Evolutionary conservation across 2,797 vertebrate genomes (phyloP).

Genomic region (Eospalax fontanierii): DNA sequence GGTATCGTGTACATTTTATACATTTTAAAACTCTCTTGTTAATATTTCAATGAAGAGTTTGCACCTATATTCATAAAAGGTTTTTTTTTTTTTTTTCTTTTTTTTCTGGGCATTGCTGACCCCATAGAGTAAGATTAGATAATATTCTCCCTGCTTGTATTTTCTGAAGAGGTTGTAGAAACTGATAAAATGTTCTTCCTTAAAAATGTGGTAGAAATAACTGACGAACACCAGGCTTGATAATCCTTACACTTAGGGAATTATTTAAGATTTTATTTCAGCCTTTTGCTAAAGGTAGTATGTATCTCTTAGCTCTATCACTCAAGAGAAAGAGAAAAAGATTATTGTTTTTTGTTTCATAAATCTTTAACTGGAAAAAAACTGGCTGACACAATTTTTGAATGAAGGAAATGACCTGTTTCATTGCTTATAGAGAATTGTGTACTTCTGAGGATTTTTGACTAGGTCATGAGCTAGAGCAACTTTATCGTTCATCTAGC

Average conservation of each 20-base stretch:
- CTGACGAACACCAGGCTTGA: neutral
- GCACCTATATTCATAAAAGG: neutral
- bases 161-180: neutral
- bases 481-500: neutral
- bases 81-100: neutral
- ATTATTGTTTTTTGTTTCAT: no score
- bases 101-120: neutral
- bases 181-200: conserved; percentile 8
- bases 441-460: neutral
- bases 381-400: neutral
- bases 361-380: neutral
- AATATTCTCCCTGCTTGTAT: neutral
- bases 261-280: conserved; percentile 9
- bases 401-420: neutral
- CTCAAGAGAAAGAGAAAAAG: no score
- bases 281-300: neutral
- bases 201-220: neutral
- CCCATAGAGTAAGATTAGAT: neutral
- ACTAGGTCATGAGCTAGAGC: neutral
- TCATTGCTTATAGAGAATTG: neutral
- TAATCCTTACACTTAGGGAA: neutral
- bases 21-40: neutral
- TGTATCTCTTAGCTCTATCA: no score
- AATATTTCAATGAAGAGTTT: conserved; percentile 2
- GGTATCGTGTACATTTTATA: neutral